Evolutionary conservation across 2,797 vertebrate species (phyloP).

Genomic region (Cottoperca gobio): DNA sequence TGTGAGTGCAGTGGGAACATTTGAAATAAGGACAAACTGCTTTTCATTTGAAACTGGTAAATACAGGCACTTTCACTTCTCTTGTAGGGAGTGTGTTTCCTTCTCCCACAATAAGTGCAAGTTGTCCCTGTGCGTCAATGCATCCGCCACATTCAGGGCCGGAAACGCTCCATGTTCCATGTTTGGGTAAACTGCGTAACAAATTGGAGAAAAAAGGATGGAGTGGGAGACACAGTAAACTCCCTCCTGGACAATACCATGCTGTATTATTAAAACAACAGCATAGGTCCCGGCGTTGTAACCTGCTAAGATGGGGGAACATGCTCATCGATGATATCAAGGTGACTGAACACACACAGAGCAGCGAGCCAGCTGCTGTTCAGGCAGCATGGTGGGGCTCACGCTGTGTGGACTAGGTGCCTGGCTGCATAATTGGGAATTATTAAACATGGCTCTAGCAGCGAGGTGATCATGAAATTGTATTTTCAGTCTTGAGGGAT

Average conservation of each 20-base stretch:
- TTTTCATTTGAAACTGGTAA: slow-evolving; percentile 30
- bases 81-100: slow-evolving; percentile 11
- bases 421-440: slow-evolving; percentile 84
- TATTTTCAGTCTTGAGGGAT: slow-evolving; percentile 83
- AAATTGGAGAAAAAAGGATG: slow-evolving; percentile 82
- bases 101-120: slow-evolving; percentile 54
- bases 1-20: neutral
- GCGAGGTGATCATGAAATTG: slow-evolving; percentile 83
- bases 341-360: slow-evolving; percentile 82
- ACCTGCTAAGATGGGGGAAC: slow-evolving; percentile 81
- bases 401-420: slow-evolving; percentile 77
- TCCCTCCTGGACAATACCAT: slow-evolving; percentile 81
- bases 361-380: slow-evolving; percentile 69
- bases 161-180: slow-evolving; percentile 64
- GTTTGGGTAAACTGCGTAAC: slow-evolving; percentile 88
- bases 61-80: slow-evolving; percentile 14
- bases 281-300: slow-evolving; percentile 72
- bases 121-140: slow-evolving; percentile 57
- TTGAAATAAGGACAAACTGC: neutral
- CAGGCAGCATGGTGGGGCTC: slow-evolving; percentile 65
- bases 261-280: slow-evolving; percentile 85
- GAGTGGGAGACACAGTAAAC: slow-evolving; percentile 74
- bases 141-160: slow-evolving; percentile 46
- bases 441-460: slow-evolving; percentile 82
- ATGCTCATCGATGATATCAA: slow-evolving; percentile 82